Base-by-base conservation (phyloP, 1,140 invertebrate species). In the Luehdorfia chinensis region DNA sequence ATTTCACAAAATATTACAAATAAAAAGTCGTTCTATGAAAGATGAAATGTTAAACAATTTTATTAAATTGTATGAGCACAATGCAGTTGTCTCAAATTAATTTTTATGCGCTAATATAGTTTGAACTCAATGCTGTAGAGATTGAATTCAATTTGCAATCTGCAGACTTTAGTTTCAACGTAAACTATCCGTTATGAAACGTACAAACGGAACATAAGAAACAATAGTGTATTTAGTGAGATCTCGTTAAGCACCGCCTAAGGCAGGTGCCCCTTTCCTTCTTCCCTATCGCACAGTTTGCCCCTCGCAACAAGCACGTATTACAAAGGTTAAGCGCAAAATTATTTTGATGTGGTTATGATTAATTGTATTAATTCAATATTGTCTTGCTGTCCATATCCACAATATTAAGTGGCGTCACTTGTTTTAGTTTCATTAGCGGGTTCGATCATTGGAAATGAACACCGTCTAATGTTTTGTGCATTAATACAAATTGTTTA, bases 301-400 rank as follows among this genome's bases (percentile, higher is more conserved):
- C 6, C 28, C 44, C 32, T 19, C 49, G 18, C 27, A 18, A 30
- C 63, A 52, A 67, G 71, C 61, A 75, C 71, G 48, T 54, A 53
- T 48, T 54, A 55, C 50, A 75, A 76, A 79, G 75, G 75, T 79
- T 79, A 79, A 79, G 69, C 69, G 65, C 66, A 61, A 69, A 60
- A 56, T 39, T 57, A 57, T 65, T 55, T 12, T 16, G 27, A 13
- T 15, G 15, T 21, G 5, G n/a, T 21, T 21, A 6, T n/a, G n/a
- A n/a, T n/a, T n/a, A n/a, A 15, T 41, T 41, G 36, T 41, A 41
- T 11, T 39, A 12, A 21, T 12, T 37, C 16, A 16, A 21, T 12
- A 12, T 19, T 5, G 6, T 18, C 18, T 21, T 37, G 9, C 21
- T 9, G 16, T 19, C 19, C n/a, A n/a, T 16, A 9, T 15, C 9